phyloP scores from a whole-genome alignment of 2,888 invertebrate species.

The Terebella lapidaria region DNA sequence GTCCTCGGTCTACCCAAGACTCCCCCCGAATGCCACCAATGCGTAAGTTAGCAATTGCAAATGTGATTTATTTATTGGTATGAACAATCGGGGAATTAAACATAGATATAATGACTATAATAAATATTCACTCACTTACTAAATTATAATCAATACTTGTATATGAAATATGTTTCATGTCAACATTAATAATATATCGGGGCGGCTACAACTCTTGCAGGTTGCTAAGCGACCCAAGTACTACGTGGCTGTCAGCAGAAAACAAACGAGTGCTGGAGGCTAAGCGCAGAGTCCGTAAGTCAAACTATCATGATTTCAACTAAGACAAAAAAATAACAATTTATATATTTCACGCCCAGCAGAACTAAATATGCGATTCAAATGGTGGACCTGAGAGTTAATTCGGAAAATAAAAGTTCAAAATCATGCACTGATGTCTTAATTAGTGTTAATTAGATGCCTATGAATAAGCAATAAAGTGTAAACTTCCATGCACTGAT shows the following conservation, averaged over 20 bases:
- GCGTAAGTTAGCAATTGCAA: neutral
- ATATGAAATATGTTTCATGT: no score
- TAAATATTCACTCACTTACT: neutral
- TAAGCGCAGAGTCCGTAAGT: slow-evolving; percentile 17
- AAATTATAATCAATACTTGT: no score
- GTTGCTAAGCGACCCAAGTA: slow-evolving; percentile 13
- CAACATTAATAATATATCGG: no score
- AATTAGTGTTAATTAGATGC: no score
- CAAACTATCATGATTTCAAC: neutral
- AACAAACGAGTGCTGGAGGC: slow-evolving; percentile 11
- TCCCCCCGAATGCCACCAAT: neutral
- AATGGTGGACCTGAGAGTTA: no score
- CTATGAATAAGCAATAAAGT: no score
- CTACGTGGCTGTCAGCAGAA: slow-evolving; percentile 17
- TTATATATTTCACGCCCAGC: no score
- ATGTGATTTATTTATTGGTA: neutral
- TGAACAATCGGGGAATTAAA: neutral
- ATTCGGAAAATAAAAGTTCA: no score
- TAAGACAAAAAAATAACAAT: neutral
- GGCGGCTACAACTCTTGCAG: no score
- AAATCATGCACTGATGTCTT: no score
- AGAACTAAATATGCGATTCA: no score
- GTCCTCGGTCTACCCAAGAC: slow-evolving; percentile 6
- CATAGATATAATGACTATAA: neutral
- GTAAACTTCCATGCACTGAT: no score